A percentile compares a stretch with the other conserved stretches of the same genome.
These are phyloP conservation scores for Atractosteus spatula DNA, from an alignment of 2,113 vertebrate species.

Conservation along the genomic window DNA sequence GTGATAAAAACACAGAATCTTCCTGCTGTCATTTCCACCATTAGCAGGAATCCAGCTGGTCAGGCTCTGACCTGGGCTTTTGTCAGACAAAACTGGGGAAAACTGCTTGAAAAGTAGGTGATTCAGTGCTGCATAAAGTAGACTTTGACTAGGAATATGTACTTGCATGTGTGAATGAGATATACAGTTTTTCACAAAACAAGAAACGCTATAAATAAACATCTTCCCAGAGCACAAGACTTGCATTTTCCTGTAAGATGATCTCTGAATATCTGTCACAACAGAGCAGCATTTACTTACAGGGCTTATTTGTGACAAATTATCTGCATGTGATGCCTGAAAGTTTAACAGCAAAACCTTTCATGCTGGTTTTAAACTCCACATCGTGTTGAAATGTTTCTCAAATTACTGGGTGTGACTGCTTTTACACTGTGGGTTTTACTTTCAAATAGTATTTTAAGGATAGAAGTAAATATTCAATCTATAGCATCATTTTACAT, in stretches of 20 bases:
- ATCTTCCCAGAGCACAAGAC: too few species aligned
- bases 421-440: too few species aligned
- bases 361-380: background rate
- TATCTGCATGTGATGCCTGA: background rate
- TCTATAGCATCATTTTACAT: too few species aligned
- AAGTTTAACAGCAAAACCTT: background rate
- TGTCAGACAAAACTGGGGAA: conserved; percentile 35
- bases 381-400: too few species aligned
- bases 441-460: too few species aligned
- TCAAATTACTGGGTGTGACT: too few species aligned
- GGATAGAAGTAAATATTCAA: too few species aligned
- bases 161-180: too few species aligned
- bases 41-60: conserved; percentile 31
- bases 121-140: conserved; percentile 1
- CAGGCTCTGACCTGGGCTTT: conserved; percentile 44
- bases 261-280: background rate
- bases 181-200: too few species aligned
- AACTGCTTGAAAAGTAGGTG: conserved; percentile 41
- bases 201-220: too few species aligned
- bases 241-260: too few species aligned
- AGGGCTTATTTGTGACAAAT: conserved; percentile 6
- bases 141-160: too few species aligned
- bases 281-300: background rate
- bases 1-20: conserved; percentile 41
- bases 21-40: conserved; percentile 17